phyloP scores from a whole-genome alignment of 2,888 invertebrate species.

The Phrixothrix hirtus region DNA sequence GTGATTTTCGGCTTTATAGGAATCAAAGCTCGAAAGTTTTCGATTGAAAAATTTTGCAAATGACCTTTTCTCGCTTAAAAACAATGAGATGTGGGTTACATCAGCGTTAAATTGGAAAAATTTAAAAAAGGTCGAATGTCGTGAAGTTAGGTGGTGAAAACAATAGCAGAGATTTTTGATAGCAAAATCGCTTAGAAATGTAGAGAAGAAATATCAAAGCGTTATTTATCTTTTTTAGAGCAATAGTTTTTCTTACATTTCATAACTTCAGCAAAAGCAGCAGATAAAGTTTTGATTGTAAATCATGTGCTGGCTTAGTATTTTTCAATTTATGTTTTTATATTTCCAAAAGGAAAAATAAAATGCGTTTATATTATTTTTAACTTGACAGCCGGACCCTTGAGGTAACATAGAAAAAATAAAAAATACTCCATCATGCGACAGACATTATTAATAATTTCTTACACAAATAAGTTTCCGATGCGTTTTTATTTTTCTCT shows the following conservation, averaged over 20 bases:
- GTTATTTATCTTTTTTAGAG: conserved; percentile 29
- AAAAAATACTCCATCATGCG: conserved; percentile 2
- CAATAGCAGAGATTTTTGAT: conserved; percentile 26
- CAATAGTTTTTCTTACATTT: conserved; percentile 29
- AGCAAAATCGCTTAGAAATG: conserved; percentile 28
- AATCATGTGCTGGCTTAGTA: conserved; percentile 24
- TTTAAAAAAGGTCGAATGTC: conserved; percentile 24
- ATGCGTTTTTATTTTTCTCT: neutral
- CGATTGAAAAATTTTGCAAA: too few species aligned
- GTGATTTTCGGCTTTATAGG: too few species aligned
- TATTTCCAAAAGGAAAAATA: conserved; percentile 23
- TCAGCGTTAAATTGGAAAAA: conserved; percentile 11
- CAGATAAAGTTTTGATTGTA: conserved; percentile 29
- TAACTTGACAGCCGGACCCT: conserved; percentile 17
- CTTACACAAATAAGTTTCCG: conserved; percentile 1
- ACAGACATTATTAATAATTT: conserved; percentile 9
- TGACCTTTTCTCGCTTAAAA: conserved; percentile 28
- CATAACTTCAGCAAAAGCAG: conserved; percentile 27
- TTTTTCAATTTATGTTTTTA: conserved; percentile 29
- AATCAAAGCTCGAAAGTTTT: too few species aligned
- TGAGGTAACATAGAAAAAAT: conserved; percentile 6
- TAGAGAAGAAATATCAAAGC: conserved; percentile 19
- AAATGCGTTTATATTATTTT: conserved; percentile 24
- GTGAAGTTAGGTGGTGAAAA: conserved; percentile 23
- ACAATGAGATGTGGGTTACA: conserved; percentile 10